Base-by-base conservation (phyloP, 1,140 invertebrate genomes). In the Oncopodura yosiiana region DNA sequence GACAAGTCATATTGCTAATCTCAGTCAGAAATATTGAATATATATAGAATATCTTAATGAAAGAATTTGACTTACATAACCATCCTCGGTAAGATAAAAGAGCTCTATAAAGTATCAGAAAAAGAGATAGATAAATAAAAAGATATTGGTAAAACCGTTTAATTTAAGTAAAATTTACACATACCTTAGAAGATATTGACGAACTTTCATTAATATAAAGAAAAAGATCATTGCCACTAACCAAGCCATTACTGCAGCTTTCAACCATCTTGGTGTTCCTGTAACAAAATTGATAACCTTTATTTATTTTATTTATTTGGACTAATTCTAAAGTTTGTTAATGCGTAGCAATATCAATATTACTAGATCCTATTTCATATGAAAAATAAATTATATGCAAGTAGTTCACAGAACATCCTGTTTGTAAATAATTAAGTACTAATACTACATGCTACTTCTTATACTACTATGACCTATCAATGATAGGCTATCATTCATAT, bases 81-180 rank as follows among this genome's bases (percentile, higher is more conserved):
- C 70, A 72, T 23, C 71, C 72, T 37, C 69, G 62, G 60, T 74
- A 74, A 0, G 71, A 66, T 9, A 75, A 61, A 8, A 75, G 62
- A 12, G 66, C 60, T 49, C 72, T 53, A n/a, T n/a, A n/a, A n/a
- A n/a, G n/a, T n/a, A n/a, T n/a, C n/a, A n/a, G n/a, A n/a, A n/a
- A n/a, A n/a, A n/a, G n/a, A n/a, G n/a, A n/a, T n/a, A n/a, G n/a
- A n/a, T n/a, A n/a, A n/a, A n/a, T n/a, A n/a, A n/a, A n/a, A n/a
- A n/a, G n/a, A n/a, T n/a, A n/a, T n/a, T n/a, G n/a, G n/a, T n/a
- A n/a, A n/a, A n/a, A n/a, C n/a, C n/a, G n/a, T n/a, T n/a, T n/a
- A n/a, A n/a, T n/a, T n/a, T n/a, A n/a, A n/a, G n/a, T n/a, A n/a
- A n/a, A n/a, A n/a, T n/a, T n/a, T n/a, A n/a, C n/a, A n/a, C n/a